Percentiles rank a stretch among this genome's conserved stretches.
These are phyloP conservation scores for Hypomecis atomaria DNA, from an alignment of 2,888 invertebrate genomes.

Conservation along the genomic window DNA sequence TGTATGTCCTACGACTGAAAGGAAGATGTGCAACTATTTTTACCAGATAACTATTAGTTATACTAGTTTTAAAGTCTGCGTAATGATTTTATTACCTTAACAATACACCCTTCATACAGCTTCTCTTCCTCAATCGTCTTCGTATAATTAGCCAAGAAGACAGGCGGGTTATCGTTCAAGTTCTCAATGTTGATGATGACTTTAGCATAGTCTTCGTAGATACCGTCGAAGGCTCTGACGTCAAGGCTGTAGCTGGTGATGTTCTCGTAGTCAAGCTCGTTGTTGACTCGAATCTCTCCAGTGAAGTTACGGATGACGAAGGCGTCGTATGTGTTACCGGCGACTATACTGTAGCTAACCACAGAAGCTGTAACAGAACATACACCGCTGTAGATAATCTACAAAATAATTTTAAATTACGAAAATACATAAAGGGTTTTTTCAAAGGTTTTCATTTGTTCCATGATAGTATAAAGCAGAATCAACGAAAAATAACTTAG, in stretches of 20 bases:
- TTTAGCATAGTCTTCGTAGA: constrained; percentile 91
- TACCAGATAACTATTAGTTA: too few relatives aligned
- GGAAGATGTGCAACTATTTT: too few relatives aligned
- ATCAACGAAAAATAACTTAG: too few relatives aligned
- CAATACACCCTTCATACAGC: constrained; percentile 88
- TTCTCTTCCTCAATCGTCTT: constrained; percentile 91
- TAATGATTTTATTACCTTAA: constrained; percentile 86
- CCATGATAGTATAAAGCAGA: too few relatives aligned
- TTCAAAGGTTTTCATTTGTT: too few relatives aligned
- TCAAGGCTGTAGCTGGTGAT: constrained; percentile 93
- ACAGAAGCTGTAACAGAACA: constrained; percentile 86
- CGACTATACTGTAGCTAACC: constrained; percentile 94
- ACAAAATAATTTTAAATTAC: not conserved
- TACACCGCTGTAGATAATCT: constrained; percentile 1
- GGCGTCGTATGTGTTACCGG: constrained; percentile 93
- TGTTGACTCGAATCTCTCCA: constrained; percentile 93
- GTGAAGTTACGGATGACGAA: constrained; percentile 94
- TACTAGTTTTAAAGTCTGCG: too few relatives aligned
- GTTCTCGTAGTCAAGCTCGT: constrained; percentile 92
- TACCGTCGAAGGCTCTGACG: constrained; percentile 93
- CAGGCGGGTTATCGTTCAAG: constrained; percentile 96
- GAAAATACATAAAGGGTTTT: too few relatives aligned
- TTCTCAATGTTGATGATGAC: constrained; percentile 94
- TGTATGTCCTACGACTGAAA: too few relatives aligned
- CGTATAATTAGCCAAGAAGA: constrained; percentile 90